These are phyloP conservation scores for Heterochromis multidens DNA, from an alignment of 2,113 vertebrate genomes.

Conservation along the genomic window DNA sequence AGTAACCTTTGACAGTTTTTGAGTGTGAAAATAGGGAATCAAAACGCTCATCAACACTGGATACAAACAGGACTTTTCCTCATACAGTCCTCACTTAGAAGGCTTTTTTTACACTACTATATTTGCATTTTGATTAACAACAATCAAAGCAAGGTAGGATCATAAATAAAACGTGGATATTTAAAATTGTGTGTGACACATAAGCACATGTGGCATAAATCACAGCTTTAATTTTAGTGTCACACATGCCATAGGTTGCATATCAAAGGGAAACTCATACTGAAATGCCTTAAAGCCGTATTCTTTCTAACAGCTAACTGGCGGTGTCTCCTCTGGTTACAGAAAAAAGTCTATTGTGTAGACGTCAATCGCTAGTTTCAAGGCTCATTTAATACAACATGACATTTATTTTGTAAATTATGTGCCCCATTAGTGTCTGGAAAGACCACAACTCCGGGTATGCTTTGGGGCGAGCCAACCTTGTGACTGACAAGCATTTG, in stretches of 20 bases:
- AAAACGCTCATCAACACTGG: neutral
- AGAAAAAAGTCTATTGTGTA: accelerated
- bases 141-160: neutral
- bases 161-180: neutral
- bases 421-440: neutral
- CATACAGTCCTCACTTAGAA: neutral
- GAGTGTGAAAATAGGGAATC: neutral
- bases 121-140: neutral
- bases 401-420: neutral
- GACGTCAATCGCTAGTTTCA: neutral
- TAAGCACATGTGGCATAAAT: neutral
- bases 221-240: neutral
- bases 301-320: accelerated
- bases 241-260: neutral
- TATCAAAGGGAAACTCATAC: too few species aligned
- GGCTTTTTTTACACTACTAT: neutral
- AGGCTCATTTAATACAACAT: neutral
- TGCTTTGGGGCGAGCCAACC: neutral
- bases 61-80: neutral
- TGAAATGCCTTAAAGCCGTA: too few species aligned
- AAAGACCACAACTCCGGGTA: neutral
- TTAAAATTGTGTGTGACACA: neutral
- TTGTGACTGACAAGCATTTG: neutral
- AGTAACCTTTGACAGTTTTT: neutral
- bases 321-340: neutral